Evolutionary conservation across 1,140 invertebrate genomes (phyloP).

Genomic region (Rhizoglyphus robini): DNA sequence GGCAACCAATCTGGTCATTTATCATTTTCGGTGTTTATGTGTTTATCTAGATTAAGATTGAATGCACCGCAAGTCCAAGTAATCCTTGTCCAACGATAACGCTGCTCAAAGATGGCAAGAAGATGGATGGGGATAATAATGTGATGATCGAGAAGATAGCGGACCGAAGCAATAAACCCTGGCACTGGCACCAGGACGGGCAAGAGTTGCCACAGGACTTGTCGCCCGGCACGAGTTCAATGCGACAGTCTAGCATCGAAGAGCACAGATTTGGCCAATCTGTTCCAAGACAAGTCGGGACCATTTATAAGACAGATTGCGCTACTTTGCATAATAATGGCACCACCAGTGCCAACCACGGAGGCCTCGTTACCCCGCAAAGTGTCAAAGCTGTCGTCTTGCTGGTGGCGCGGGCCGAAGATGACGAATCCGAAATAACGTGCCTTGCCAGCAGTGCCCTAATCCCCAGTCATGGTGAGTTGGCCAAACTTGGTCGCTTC

Average conservation of each 20-base stretch:
- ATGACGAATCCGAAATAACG: not conserved
- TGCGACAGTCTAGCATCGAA: not conserved
- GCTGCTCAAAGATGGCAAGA: constrained; percentile 2
- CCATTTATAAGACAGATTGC: not conserved
- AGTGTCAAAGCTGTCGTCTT: not conserved
- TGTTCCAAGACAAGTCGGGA: not conserved
- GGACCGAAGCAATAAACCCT: not conserved
- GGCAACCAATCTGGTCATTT: too few relatives aligned
- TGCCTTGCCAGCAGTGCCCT: not conserved
- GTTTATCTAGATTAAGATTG: constrained; percentile 16
- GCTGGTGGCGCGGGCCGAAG: not conserved
- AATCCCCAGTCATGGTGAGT: not conserved
- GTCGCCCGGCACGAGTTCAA: not conserved
- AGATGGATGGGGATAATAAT: not conserved
- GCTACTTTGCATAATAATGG: not conserved
- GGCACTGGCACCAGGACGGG: not conserved
- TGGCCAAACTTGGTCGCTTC: too few relatives aligned
- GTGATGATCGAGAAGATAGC: not conserved
- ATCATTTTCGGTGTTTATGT: not conserved
- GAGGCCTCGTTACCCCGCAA: not conserved
- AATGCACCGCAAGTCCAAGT: constrained; percentile 17
- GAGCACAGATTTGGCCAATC: not conserved
- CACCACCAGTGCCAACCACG: not conserved
- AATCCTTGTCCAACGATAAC: constrained; percentile 11
- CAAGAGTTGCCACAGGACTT: not conserved